Conservation (phyloP, 1,140 invertebrate species). For the Chymomyza costata region DNA sequence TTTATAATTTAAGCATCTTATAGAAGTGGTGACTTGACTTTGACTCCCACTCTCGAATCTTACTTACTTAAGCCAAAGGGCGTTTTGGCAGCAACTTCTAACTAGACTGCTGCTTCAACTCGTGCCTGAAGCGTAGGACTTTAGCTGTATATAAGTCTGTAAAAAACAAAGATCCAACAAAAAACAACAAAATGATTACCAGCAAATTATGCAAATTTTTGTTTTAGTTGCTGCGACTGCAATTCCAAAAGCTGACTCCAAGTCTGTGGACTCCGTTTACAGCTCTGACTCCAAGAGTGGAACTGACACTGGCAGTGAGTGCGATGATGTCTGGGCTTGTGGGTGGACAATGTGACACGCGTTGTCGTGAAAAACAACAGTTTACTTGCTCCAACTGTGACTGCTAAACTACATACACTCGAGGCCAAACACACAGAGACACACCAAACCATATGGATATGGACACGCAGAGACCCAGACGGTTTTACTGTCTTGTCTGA, state of each 20-base stretch:
- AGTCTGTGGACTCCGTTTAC: no score
- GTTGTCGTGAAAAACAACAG: slow-evolving; percentile 72
- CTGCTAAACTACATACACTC: slow-evolving; percentile 6
- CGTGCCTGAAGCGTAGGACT: slow-evolving; percentile 12
- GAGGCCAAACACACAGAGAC: slow-evolving; percentile 19
- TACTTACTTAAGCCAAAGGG: slow-evolving; percentile 13
- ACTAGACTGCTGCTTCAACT: slow-evolving; percentile 11
- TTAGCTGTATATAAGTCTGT: no score
- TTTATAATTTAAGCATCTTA: no score
- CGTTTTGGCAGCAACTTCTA: slow-evolving; percentile 28
- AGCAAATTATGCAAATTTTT: slow-evolving; percentile 65
- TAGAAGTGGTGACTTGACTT: no score
- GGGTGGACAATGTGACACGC: slow-evolving; percentile 71
- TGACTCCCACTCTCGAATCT: slow-evolving; percentile 35
- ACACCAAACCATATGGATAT: slow-evolving; percentile 12
- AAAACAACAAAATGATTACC: slow-evolving; percentile 31
- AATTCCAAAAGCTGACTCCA: no score
- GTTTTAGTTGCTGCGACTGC: slow-evolving; percentile 24
- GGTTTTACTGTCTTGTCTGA: slow-evolving; percentile 68
- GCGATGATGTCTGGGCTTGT: slow-evolving; percentile 45
- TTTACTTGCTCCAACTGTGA: slow-evolving; percentile 46
- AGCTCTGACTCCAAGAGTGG: no score
- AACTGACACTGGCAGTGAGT: no score
- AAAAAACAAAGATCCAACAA: no score
- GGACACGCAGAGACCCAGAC: slow-evolving; percentile 39